A percentile compares a stretch with the other conserved stretches of the same genome.
Evolutionary conservation across 2,888 invertebrate genomes (phyloP).

Genomic region (Tiphia femorata): DNA sequence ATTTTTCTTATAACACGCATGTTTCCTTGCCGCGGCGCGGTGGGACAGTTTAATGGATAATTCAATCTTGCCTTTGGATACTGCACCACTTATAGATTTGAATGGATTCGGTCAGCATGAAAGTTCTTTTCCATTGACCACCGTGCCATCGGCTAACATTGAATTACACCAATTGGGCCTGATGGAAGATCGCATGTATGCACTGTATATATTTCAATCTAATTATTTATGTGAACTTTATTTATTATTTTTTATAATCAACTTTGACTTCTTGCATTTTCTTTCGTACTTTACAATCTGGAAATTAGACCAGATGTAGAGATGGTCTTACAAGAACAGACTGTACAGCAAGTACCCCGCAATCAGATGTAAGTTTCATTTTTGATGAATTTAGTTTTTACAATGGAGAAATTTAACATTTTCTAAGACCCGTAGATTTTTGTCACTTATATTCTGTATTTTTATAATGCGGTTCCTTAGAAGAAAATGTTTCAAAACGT

Average conservation of each 20-base stretch:
- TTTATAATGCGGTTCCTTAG: too few species aligned
- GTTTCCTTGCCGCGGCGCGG: constrained; percentile 49
- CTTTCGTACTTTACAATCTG: constrained; percentile 52
- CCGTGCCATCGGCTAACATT: constrained; percentile 47
- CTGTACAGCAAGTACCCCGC: constrained; percentile 45
- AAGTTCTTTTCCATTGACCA: constrained; percentile 37
- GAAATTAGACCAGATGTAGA: constrained; percentile 61
- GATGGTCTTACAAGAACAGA: constrained; percentile 57
- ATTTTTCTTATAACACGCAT: constrained; percentile 59
- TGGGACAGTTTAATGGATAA: constrained; percentile 50
- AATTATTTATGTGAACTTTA: constrained; percentile 9
- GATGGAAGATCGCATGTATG: constrained; percentile 70
- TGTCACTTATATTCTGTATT: too few species aligned
- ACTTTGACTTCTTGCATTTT: constrained; percentile 40
- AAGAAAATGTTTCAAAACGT: too few species aligned
- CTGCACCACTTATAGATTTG: constrained; percentile 23
- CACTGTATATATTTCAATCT: constrained; percentile 45
- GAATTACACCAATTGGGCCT: constrained; percentile 51
- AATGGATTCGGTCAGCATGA: constrained; percentile 29
- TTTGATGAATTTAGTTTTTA: not conserved
- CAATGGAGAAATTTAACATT: too few species aligned
- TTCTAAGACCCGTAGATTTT: too few species aligned
- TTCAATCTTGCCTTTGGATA: constrained; percentile 18
- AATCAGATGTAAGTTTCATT: constrained; percentile 57
- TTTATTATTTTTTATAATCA: constrained; percentile 5